phyloP scores from a whole-genome alignment of 2,888 invertebrate genomes.

The Alviniconcha strummeri region DNA sequence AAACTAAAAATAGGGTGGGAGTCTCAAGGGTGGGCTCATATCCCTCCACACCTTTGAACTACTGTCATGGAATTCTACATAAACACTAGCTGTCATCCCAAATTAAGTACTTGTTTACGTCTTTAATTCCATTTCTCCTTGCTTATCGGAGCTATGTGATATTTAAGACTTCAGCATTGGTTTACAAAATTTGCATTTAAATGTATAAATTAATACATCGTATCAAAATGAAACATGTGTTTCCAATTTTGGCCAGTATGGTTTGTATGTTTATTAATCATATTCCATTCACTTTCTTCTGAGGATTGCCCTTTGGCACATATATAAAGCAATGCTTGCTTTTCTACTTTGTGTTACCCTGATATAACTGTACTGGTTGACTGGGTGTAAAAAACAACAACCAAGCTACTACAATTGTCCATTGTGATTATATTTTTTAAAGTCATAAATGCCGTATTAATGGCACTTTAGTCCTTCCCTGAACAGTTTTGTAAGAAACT shows the following conservation, averaged over 20 bases:
- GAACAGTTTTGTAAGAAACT: not conserved
- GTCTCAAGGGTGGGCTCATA: not conserved
- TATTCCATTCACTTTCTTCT: not conserved
- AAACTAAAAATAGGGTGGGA: too few species aligned
- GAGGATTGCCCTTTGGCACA: too few species aligned
- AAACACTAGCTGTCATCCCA: not conserved
- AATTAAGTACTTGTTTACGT: too few species aligned
- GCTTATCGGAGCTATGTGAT: too few species aligned
- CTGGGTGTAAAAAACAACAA: not conserved
- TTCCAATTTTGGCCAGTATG: too few species aligned
- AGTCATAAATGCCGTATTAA: not conserved
- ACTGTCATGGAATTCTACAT: not conserved
- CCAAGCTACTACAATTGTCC: not conserved
- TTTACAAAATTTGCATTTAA: too few species aligned
- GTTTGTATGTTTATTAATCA: not conserved
- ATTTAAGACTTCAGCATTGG: too few species aligned
- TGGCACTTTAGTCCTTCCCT: not conserved
- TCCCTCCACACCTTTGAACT: not conserved
- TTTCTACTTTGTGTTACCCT: not conserved
- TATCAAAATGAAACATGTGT: too few species aligned
- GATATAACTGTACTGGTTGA: not conserved
- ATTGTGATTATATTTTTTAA: not conserved
- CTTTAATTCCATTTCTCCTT: too few species aligned
- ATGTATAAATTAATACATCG: too few species aligned
- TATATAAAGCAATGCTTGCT: too few species aligned